Conservation (phyloP, 2,888 invertebrate genomes). For the Drosophila macrospina region DNA sequence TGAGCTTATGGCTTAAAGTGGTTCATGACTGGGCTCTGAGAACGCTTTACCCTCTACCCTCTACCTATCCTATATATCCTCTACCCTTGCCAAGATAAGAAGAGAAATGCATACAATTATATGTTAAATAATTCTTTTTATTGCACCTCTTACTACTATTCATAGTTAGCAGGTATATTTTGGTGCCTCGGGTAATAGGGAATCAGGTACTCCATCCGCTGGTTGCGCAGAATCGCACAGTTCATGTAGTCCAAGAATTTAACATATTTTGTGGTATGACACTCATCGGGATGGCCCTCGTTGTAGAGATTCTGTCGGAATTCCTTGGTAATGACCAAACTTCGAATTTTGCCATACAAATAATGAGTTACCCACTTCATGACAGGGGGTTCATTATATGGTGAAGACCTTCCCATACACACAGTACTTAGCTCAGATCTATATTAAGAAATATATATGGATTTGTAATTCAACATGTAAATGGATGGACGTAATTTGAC, state of each 20-base stretch:
- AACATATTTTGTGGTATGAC: slow-evolving; percentile 1
- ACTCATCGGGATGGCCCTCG: slow-evolving; percentile 2
- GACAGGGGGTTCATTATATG: slow-evolving; percentile 19
- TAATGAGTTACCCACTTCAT: neutral
- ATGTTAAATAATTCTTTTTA: too few relatives aligned
- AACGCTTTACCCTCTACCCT: too few relatives aligned
- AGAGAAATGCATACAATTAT: too few relatives aligned
- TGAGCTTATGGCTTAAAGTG: neutral
- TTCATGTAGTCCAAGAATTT: neutral
- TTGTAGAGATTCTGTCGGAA: slow-evolving; percentile 2
- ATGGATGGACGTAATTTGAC: neutral
- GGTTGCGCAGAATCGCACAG: slow-evolving; percentile 21
- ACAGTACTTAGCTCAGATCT: neutral
- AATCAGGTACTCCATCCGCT: slow-evolving; percentile 33
- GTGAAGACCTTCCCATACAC: slow-evolving; percentile 17
- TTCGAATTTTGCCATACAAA: neutral
- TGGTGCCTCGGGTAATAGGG: slow-evolving; percentile 34
- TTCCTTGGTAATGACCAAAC: neutral
- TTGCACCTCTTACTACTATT: neutral
- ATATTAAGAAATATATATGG: neutral
- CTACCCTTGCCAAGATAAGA: too few relatives aligned
- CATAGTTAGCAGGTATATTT: neutral
- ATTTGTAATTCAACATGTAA: too few relatives aligned
- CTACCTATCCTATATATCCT: too few relatives aligned
- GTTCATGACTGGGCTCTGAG: too few relatives aligned